A percentile compares a stretch with the other conserved stretches of the same genome.
phyloP scores from a whole-genome alignment of 2,888 invertebrate species.

The Epinotia nisella region DNA sequence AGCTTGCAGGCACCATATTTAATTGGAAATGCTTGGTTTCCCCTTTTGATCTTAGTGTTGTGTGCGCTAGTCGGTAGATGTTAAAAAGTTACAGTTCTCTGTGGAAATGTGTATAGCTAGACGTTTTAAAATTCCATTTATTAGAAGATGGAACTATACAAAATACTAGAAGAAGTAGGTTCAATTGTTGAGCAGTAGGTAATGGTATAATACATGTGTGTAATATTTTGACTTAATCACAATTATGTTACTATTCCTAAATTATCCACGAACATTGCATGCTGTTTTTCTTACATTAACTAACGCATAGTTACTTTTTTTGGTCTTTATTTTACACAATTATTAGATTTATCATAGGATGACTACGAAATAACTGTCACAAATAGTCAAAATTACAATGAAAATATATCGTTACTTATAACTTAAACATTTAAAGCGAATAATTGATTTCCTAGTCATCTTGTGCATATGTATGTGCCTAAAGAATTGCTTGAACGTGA shows the following conservation, averaged over 20 bases:
- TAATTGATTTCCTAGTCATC: not conserved
- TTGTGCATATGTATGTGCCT: conserved; percentile 4
- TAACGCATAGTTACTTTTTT: not conserved
- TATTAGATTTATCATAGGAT: not conserved
- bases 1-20: conserved; percentile 9
- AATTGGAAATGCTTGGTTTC: conserved; percentile 22
- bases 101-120: conserved; percentile 21
- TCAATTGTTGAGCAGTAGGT: not conserved
- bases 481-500: conserved; percentile 1
- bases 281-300: not conserved
- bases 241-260: not conserved
- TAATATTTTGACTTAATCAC: not conserved
- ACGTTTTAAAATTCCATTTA: not conserved
- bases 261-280: conserved; percentile 11
- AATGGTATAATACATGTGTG: not conserved
- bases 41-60: conserved; percentile 16
- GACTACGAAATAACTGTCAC: conserved; percentile 16
- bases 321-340: conserved; percentile 1
- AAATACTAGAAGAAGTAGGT: not conserved
- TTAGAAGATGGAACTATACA: not conserved
- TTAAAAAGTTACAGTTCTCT: not conserved
- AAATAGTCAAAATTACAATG: not conserved
- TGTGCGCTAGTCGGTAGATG: conserved; percentile 25
- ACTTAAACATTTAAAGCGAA: not conserved
- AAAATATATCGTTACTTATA: not conserved